A percentile compares a stretch with the other conserved stretches of the same genome.
Conservation (phyloP, 1,140 invertebrate species). For the Hyles vespertilio region DNA sequence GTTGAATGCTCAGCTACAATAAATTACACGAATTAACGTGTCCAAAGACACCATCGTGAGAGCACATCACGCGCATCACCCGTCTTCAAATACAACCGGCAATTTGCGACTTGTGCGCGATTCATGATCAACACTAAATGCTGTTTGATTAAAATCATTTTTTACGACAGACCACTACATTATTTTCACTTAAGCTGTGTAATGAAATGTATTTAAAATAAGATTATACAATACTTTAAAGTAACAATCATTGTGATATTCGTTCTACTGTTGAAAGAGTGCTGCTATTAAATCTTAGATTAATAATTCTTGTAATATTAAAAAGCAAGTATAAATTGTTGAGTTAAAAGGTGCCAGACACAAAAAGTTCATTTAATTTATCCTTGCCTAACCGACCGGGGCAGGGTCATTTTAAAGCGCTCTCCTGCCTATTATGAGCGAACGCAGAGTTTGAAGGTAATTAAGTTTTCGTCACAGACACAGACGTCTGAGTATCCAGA, state of each 20-base stretch:
- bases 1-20: slow-evolving; percentile 34
- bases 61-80: slow-evolving; percentile 32
- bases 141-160: slow-evolving; percentile 30
- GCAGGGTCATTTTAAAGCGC: slow-evolving; percentile 13
- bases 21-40: slow-evolving; percentile 41
- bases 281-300: too few species aligned
- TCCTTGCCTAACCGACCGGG: slow-evolving; percentile 12
- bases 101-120: slow-evolving; percentile 36
- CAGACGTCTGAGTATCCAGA: not conserved
- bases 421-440: slow-evolving; percentile 6
- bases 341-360: slow-evolving; percentile 11
- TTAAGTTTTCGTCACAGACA: slow-evolving; percentile 2
- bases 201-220: not conserved
- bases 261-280: not conserved
- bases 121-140: slow-evolving; percentile 31
- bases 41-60: slow-evolving; percentile 38
- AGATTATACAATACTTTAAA: not conserved
- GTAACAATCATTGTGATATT: slow-evolving; percentile 1
- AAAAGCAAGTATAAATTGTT: not conserved
- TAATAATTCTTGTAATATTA: too few species aligned
- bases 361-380: slow-evolving; percentile 20
- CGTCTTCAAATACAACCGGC: slow-evolving; percentile 29
- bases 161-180: not conserved
- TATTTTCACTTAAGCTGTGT: not conserved
- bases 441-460: not conserved